Base-by-base conservation (phyloP, 1,140 invertebrate genomes). In the Adoxophyes honmai region DNA sequence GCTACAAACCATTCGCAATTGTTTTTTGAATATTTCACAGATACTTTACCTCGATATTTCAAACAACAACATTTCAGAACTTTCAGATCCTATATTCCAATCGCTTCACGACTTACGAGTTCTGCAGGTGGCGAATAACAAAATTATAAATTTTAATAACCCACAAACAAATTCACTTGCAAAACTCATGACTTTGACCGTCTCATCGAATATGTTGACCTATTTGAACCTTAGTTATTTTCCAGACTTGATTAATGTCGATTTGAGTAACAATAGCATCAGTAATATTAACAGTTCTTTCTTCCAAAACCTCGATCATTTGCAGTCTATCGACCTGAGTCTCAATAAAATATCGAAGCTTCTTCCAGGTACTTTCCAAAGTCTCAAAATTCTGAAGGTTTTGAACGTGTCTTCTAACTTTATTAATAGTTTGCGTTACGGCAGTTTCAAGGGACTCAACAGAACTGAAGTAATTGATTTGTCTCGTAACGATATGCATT, bases 341-440 rank as follows among this genome's bases (percentile, higher is more conserved):
- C 21, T 54, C 18, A 86, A 84, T 52, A 73, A 75, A 35, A 74
- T 86, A 7, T 39, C 59, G 0, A 42, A 59, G 10, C 11, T 86
- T 33, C 56, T 64, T 18, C 83, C 83, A 8, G 81, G 83, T 1
- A 76, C 73, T n/a, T 86, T 86, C 64, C 68, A 74, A 52, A 66
- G 66, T 34, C 65, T 77, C 36, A 77, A 69, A 62, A 72, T 72
- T 63, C 65, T 86, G 42, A 80, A 78, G 60, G 37, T 75, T n/a
- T 55, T 86, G 4, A 83, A 85, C 35, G 42, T 85, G 11, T 86
- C 83, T 15, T 75, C 72, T 0, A 86, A 86, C 54, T 37, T 59
- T 53, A 55, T 86, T 35, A 37, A 28, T 0, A 68, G 66, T 13
- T 53, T 85, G 33, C 68, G 80, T 18, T 85, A 75, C 34, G 83